These are phyloP conservation scores for Labia minor DNA, from an alignment of 2,888 invertebrate species.

Conservation along the genomic window DNA sequence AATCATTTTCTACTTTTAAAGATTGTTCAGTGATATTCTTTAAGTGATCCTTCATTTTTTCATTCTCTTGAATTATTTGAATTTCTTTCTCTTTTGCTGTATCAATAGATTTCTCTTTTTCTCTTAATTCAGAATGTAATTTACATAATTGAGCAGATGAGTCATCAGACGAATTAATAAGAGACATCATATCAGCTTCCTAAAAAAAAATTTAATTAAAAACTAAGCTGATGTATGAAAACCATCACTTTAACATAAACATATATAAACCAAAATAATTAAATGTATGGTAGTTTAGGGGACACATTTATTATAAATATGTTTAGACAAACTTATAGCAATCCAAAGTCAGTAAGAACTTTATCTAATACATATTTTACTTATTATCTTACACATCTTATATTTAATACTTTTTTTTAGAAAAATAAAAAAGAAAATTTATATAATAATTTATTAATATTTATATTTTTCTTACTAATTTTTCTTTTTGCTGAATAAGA, in stretches of 20 bases:
- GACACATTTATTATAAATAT: background rate
- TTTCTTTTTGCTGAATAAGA: conserved; percentile 31
- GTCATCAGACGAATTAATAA: conserved; percentile 48
- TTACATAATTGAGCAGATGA: conserved; percentile 48
- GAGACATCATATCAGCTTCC: conserved; percentile 40
- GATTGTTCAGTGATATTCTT: conserved; percentile 35
- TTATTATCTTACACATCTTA: too few relatives aligned
- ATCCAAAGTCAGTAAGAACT: too few relatives aligned
- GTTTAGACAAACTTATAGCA: too few relatives aligned
- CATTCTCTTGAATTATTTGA: conserved; percentile 27
- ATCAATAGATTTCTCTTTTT: conserved; percentile 41
- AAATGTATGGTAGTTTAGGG: background rate
- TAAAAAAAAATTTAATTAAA: conserved; percentile 24
- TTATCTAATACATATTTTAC: too few relatives aligned
- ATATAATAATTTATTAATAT: too few relatives aligned
- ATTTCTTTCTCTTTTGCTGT: conserved; percentile 29
- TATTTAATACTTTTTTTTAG: too few relatives aligned
- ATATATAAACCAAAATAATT: background rate
- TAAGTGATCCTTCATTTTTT: conserved; percentile 38
- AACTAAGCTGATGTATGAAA: background rate
- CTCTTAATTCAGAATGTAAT: conserved; percentile 44
- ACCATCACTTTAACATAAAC: background rate
- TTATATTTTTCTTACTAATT: conserved; percentile 31
- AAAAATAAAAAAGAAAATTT: too few relatives aligned
- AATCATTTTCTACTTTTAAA: conserved; percentile 28